These are phyloP conservation scores for Hymenochirus boettgeri DNA, from an alignment of 2,113 vertebrate species.

Conservation along the genomic window DNA sequence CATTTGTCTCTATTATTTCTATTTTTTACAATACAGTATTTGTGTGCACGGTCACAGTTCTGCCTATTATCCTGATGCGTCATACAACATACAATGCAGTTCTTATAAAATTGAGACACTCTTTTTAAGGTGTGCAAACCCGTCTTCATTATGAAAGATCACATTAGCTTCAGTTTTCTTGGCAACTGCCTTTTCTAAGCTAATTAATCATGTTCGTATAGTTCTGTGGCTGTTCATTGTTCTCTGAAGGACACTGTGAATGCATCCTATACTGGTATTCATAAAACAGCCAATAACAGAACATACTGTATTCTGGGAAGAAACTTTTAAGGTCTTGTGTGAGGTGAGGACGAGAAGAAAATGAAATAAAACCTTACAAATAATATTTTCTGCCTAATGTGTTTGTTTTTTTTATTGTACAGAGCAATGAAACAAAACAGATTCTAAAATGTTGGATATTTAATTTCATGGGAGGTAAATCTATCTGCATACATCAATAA, in stretches of 20 bases:
- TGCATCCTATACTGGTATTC: conserved; percentile 5
- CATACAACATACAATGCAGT: not conserved
- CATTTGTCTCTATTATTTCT: no score
- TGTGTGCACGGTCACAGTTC: not conserved
- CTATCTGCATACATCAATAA: not conserved
- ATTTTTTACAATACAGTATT: no score
- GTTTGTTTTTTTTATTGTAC: not conserved
- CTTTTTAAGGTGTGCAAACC: conserved; percentile 2
- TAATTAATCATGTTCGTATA: conserved; percentile 21
- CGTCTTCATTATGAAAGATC: conserved; percentile 3
- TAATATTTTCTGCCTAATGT: not conserved
- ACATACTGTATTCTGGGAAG: not conserved
- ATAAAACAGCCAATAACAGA: conserved; percentile 5
- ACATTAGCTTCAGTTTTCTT: conserved; percentile 3
- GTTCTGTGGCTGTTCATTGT: conserved; percentile 19
- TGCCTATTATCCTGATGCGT: not conserved
- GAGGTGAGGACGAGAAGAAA: conserved; percentile 5
- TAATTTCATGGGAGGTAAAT: not conserved
- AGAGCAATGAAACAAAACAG: not conserved
- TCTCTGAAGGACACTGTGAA: conserved; percentile 30
- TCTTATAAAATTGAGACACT: not conserved
- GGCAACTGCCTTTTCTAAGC: conserved; percentile 13
- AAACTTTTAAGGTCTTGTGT: not conserved
- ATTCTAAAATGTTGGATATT: not conserved
- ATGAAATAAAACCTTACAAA: not conserved